Evolutionary conservation across 2,797 vertebrate genomes (phyloP), one percentile per base, ranked within the genome.

Genomic region (Eupleurogrammus muticus): DNA sequence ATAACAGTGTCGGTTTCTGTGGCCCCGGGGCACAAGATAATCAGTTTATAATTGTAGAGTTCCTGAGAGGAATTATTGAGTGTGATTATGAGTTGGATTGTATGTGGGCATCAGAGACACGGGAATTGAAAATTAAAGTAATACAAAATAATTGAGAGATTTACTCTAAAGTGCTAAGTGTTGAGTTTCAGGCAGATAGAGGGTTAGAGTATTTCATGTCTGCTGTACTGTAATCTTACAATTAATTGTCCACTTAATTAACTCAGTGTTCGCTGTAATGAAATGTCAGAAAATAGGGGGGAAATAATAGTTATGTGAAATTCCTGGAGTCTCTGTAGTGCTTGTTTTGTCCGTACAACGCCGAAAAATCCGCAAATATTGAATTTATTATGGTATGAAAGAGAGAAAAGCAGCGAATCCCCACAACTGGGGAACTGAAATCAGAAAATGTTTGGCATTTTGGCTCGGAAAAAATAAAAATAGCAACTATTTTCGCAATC

Each of bases 11-110:
- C 49, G 35, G 20, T 64, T 56, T 82, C 57, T 49, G 24, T 46
- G 55, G 23, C 77, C 52, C 21, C 0, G 47, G 51, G 74, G 74
- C 48, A 20, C 35, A 52, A 69, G 59, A 79, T 76, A 86, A 87
- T 85, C 79, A 62, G 63, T 75, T 85, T 65, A 71, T 78, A 81
- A 83, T 87, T 75, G 56, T 5, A 73, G 54, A 42, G 52, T 19
- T 77, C 73, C 73, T 50, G 1, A 17, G 36, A 72, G 72, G 71
- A 81, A 68, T 73, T 52, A 71, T 50, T 36, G 50, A 66, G 73
- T 79, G 77, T 72, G 78, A 75, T 58, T 76, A 51, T 21, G 53
- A 68, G 50, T 52, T 28, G 16, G 55, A 69, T 49, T 59, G 58
- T 66, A 5, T 69, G 46, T 42, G 62, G 32, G 54, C 24, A 1